Base-by-base conservation (phyloP, 1,140 invertebrate genomes). In the Bombus ignitus region DNA sequence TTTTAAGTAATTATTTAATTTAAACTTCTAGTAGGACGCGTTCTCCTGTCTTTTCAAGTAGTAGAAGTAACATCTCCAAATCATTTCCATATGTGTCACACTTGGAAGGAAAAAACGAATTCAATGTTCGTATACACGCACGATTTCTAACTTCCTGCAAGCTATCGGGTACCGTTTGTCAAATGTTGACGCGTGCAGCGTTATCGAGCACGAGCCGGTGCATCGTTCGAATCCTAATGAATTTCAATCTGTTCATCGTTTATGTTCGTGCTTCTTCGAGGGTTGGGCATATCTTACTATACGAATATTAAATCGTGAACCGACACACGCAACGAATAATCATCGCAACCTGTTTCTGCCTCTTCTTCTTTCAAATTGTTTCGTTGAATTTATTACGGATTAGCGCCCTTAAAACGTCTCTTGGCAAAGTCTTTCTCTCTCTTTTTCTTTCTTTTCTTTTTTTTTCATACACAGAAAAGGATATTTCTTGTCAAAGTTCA, bases 221-320 rank as follows among this genome's bases (percentile, higher is more conserved):
- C 85, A 86, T 83, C 72, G 22, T 1, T 59, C 84, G 84, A 82
- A 86, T 86, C 62, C 66, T 83, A 86, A 86, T 83, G 81, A 86
- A 81, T 86, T 86, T 62, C 39, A 71, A 62, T 13, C 22, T n/a
- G 18, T 28, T 42, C 78, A 39, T 53, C 47, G 66, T 4, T 66
- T 37, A 68, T 35, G 75, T 47, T 79, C 68, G 35, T 37, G 37
- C 15, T 44, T 10, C 12, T 25, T 37, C 32, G 47, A 80, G 83
- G 83, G 83, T 80, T 85, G 77, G 68, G 83, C 77, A 73, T 62
- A 85, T 85, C 77, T 80, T 53, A 79, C 76, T 12, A n/a, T 13
- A 25, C 77, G 76, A 85, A 85, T 85, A 85, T 85, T 80, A 84
- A 84, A 71, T 3, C 59, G 15, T 15, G 42, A 76, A 66, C 35